Base-by-base conservation (phyloP, 1,140 invertebrate species). In the Plectus sambesii region DNA sequence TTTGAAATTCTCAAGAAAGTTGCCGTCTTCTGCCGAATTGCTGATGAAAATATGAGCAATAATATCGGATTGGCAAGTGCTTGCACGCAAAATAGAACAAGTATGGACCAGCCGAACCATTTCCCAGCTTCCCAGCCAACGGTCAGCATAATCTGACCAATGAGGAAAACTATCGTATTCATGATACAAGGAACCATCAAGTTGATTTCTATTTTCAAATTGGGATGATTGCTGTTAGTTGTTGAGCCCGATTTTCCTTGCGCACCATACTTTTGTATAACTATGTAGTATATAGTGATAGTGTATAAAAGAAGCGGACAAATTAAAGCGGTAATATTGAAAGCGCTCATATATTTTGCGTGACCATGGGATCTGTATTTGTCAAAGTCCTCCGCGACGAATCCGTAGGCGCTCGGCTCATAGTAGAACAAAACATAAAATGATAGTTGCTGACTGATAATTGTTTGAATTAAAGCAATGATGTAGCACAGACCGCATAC, bases 401-500 rank as follows among this genome's bases (percentile, higher is more conserved):
- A 61, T 19, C 61, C 61, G 37, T 65, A 63, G 20, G 47, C 35
- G 8, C 47, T 49, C n/a, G 61, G 61, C 26, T 63, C 61, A 36
- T 55, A 63, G 47, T 63, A 63, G 53, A 63, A 63, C 29, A 55
- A 55, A 3, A 65, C 62, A 39, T 64, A 63, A n/a, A n/a, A n/a
- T n/a, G n/a, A n/a, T n/a, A n/a, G n/a, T n/a, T n/a, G n/a, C n/a
- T n/a, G n/a, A n/a, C n/a, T n/a, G n/a, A n/a, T n/a, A n/a, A n/a
- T n/a, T n/a, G n/a, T n/a, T 58, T 62, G 61, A 39, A 63, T 49
- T 15, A 62, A 45, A 20, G 61, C 59, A 6, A 53, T 29, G 12
- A 61, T 45, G 29, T 63, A 63, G 23, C 58, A 56, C 4, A 39
- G 15, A 9, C n/a, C 23, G 51, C n/a, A n/a, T n/a, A n/a, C n/a